A percentile compares a stretch with the other conserved stretches of the same genome.
These are phyloP conservation scores for Andrena cerasifolii DNA, from an alignment of 1,140 invertebrate species.

Conservation along the genomic window DNA sequence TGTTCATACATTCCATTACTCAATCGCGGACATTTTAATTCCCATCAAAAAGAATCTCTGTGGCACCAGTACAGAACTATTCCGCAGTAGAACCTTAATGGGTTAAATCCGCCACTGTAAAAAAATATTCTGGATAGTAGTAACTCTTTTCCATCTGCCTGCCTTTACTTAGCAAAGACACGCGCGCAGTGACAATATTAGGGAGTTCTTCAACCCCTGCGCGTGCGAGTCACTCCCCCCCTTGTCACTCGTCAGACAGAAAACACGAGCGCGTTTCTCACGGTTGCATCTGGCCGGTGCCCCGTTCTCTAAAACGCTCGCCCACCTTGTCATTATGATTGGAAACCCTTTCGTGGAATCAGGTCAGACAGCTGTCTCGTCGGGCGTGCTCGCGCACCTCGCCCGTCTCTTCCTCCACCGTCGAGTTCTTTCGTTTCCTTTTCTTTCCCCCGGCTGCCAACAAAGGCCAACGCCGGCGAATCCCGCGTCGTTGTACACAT, in stretches of 20 bases:
- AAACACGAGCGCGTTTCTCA: constrained; percentile 3
- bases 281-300: constrained; percentile 13
- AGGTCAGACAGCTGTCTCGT: constrained; percentile 63
- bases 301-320: constrained; percentile 47
- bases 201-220: too few species aligned
- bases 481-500: constrained; percentile 13
- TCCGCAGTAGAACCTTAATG: too few species aligned
- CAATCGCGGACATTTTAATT: too few species aligned
- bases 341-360: constrained; percentile 60
- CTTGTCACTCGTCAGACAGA: not conserved
- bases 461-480: constrained; percentile 46
- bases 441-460: constrained; percentile 22
- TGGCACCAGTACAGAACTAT: too few species aligned
- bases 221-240: not conserved
- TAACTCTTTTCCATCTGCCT: too few species aligned
- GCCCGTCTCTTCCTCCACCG: constrained; percentile 28
- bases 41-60: too few species aligned
- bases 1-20: too few species aligned
- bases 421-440: constrained; percentile 1
- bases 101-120: too few species aligned
- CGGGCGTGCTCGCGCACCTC: not conserved
- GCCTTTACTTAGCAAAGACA: too few species aligned
- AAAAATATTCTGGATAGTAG: too few species aligned
- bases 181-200: too few species aligned
- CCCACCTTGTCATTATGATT: constrained; percentile 53